Conservation (phyloP, 2,113 vertebrate genomes). For the Halcyon malimbica region DNA sequence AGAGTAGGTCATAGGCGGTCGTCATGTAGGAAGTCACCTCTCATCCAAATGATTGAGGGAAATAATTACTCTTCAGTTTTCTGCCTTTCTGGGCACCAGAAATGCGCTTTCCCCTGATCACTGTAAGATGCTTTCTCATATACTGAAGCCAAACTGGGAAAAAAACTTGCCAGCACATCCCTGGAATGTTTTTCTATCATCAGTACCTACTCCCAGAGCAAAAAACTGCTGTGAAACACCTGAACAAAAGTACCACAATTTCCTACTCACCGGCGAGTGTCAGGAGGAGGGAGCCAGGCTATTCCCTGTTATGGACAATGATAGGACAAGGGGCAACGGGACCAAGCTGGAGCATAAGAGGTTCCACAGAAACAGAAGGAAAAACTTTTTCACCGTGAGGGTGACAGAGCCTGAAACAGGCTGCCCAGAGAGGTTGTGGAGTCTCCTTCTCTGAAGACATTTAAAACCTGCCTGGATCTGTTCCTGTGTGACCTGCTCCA, state of each 20-base stretch:
- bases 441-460: too few relatives aligned
- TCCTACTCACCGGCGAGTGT: too few relatives aligned
- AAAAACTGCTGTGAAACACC: neutral
- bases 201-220: neutral
- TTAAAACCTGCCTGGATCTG: too few relatives aligned
- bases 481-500: too few relatives aligned
- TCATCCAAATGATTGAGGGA: neutral
- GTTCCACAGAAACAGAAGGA: too few relatives aligned
- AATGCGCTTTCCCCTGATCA: accelerated
- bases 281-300: too few relatives aligned
- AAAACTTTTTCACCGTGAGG: too few relatives aligned
- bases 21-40: neutral
- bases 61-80: neutral
- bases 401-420: too few relatives aligned
- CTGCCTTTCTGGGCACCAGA: neutral
- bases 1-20: neutral
- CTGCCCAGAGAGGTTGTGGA: too few relatives aligned
- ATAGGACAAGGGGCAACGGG: too few relatives aligned
- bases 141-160: neutral
- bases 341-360: too few relatives aligned
- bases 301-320: too few relatives aligned
- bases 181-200: neutral
- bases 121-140: neutral
- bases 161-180: neutral
- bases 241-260: neutral